These are phyloP conservation scores for Lophius americanus DNA, from an alignment of 2,797 vertebrate genomes.

Conservation along the genomic window DNA sequence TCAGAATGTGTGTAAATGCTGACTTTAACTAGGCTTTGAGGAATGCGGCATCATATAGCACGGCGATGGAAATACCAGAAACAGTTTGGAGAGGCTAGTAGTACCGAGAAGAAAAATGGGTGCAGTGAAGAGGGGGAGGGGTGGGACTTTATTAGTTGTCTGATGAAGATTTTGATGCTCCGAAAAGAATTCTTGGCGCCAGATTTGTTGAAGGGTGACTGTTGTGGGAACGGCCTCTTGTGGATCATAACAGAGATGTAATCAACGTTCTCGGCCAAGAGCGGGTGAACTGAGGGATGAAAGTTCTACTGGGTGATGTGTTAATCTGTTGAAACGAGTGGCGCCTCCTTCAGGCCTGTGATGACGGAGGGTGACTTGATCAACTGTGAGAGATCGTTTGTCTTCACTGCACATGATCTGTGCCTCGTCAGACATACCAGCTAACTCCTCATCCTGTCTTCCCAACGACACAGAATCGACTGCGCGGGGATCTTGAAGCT, in stretches of 20 bases:
- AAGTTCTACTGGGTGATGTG: conserved; percentile 12
- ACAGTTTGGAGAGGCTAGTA: conserved; percentile 31
- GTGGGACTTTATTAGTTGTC: conserved; percentile 43
- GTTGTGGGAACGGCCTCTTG: conserved; percentile 22
- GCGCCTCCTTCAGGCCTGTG: conserved; percentile 5
- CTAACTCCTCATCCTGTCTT: not conserved
- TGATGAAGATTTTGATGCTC: conserved; percentile 37
- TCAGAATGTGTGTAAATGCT: conserved; percentile 63
- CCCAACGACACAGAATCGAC: conserved; percentile 86
- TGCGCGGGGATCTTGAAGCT: conserved; percentile 97
- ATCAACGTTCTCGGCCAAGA: conserved; percentile 16
- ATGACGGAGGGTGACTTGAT: conserved; percentile 13
- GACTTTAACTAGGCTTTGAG: conserved; percentile 66
- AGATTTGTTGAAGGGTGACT: not conserved
- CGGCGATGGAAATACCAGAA: conserved; percentile 51
- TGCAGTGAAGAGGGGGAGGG: not conserved
- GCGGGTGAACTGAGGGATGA: not conserved
- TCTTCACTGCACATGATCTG: not conserved
- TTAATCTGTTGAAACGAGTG: conserved; percentile 49
- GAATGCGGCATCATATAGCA: conserved; percentile 65
- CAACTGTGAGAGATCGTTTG: not conserved
- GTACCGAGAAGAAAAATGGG: conserved; percentile 40
- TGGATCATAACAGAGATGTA: conserved; percentile 30
- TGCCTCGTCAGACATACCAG: not conserved
- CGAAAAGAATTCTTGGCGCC: conserved; percentile 18